Percentiles rank a stretch among this genome's conserved stretches.
Evolutionary conservation across 2,888 invertebrate species (phyloP).

Genomic region (Xylophagus ater): DNA sequence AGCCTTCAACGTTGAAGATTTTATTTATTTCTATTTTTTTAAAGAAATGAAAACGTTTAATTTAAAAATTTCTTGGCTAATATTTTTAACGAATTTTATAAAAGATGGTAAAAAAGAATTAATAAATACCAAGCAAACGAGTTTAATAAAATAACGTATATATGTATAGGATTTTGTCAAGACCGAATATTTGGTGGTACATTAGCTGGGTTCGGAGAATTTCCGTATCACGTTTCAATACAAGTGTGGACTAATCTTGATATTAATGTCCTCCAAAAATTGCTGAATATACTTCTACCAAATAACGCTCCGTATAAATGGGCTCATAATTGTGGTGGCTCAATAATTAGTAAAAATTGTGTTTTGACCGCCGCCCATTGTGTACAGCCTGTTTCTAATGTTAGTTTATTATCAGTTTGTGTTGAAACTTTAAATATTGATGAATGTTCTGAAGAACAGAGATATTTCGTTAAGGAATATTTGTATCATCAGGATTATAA

Average conservation of each 20-base stretch:
- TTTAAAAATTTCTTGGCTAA: too few relatives aligned
- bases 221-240: conserved; percentile 9
- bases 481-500: too few relatives aligned
- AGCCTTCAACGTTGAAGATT: too few relatives aligned
- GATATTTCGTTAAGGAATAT: too few relatives aligned
- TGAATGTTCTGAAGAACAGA: too few relatives aligned
- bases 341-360: conserved; percentile 3
- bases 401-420: not conserved
- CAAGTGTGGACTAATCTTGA: conserved; percentile 7
- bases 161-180: too few relatives aligned
- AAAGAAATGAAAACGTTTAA: too few relatives aligned
- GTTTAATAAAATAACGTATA: too few relatives aligned
- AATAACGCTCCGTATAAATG: conserved; percentile 3
- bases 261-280: conserved; percentile 1
- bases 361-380: conserved; percentile 10
- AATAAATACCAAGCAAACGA: too few relatives aligned
- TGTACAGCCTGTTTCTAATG: not conserved
- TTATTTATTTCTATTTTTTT: too few relatives aligned
- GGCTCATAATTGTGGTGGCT: conserved; percentile 8
- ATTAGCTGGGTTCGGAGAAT: not conserved
- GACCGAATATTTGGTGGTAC: conserved; percentile 8
- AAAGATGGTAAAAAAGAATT: too few relatives aligned
- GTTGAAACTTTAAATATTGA: conserved; percentile 5
- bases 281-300: conserved; percentile 2
- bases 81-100: too few relatives aligned